Percentiles rank a stretch among this genome's conserved stretches.
Evolutionary conservation across 2,888 invertebrate genomes (phyloP).

Genomic region (Bombylius major): DNA sequence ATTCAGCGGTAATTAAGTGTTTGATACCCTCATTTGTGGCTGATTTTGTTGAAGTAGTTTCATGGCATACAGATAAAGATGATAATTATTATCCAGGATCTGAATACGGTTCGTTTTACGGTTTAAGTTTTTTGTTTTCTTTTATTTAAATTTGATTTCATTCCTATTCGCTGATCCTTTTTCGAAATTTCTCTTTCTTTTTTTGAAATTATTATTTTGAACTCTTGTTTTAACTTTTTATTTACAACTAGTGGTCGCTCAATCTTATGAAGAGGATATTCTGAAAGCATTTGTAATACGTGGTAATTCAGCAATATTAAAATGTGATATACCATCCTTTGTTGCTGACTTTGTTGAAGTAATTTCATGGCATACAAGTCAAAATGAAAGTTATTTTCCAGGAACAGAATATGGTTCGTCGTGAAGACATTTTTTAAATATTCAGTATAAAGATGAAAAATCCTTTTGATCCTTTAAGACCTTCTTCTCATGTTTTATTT

Average conservation of each 20-base stretch:
- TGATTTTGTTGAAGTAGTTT: slow-evolving; percentile 69
- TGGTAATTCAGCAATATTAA: slow-evolving; percentile 77
- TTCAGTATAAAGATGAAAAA: no score
- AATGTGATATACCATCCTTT: slow-evolving; percentile 84
- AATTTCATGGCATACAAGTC: slow-evolving; percentile 74
- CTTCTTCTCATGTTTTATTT: neutral
- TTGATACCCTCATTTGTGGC: slow-evolving; percentile 77
- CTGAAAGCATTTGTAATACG: slow-evolving; percentile 85
- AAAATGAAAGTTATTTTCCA: slow-evolving; percentile 35
- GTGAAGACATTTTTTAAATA: neutral
- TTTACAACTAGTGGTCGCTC: slow-evolving; percentile 59
- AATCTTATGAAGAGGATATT: slow-evolving; percentile 82
- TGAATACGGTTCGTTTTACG: slow-evolving; percentile 39
- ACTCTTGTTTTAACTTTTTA: neutral
- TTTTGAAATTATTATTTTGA: neutral
- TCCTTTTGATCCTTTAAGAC: no score
- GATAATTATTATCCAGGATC: slow-evolving; percentile 54
- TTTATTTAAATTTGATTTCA: slow-evolving; percentile 4
- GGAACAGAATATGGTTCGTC: slow-evolving; percentile 37
- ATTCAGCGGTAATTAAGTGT: slow-evolving; percentile 69
- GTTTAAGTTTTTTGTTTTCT: neutral
- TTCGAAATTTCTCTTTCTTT: slow-evolving; percentile 4
- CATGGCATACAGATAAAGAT: slow-evolving; percentile 66
- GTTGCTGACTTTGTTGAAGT: slow-evolving; percentile 86
- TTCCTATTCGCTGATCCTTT: slow-evolving; percentile 1